Base-by-base conservation (phyloP, 2,888 invertebrate genomes). In the Oscheius sp. region DNA sequence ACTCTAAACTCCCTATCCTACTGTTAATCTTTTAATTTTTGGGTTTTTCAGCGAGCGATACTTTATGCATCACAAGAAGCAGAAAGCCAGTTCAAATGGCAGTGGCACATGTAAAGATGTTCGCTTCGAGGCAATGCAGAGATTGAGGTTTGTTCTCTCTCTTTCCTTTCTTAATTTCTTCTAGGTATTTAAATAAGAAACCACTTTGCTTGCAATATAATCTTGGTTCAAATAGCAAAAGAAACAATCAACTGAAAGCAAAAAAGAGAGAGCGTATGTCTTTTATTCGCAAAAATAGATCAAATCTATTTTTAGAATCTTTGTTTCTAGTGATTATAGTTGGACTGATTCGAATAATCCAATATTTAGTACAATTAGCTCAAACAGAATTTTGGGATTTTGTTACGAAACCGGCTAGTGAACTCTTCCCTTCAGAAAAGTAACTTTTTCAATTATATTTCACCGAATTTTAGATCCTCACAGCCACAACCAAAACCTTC, bases 201-300 rank as follows among this genome's bases (percentile, higher is more conserved):
- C 82, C 82, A 10, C 74, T 82, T 2, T 82, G 82, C 31, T 71
- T 82, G 33, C 82, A 81, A 69, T 82, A 82, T 69, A 81, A 80
- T 46, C 65, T 80, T 23, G 69, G 39, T 10, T 20, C 61, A 3
- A 70, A 71, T 20, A 69, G 67, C 6, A 65, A 64, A 20, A 61
- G 57, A 10, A 63, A 73, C 31, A 45, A n/a, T 15, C 33, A 67
- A 10, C 45, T 61, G 17, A 68, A 70, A 10, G 63, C 45, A 3
- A 78, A 78, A 46, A 50, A 73, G 39, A 71, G 57, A 64, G 74
- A 78, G 20, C 74, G 78, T 78, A 45, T 69, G 73, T 64, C 29
- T 3, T 46, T 25, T 17, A 1, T 57, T 33, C 15, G 29, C 27
- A 25, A 10, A 52, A 25, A 27, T 3, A 48, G 23, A 17, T 23